Evolutionary conservation across 2,888 invertebrate genomes (phyloP).

Genomic region (Byasa hedistus): DNA sequence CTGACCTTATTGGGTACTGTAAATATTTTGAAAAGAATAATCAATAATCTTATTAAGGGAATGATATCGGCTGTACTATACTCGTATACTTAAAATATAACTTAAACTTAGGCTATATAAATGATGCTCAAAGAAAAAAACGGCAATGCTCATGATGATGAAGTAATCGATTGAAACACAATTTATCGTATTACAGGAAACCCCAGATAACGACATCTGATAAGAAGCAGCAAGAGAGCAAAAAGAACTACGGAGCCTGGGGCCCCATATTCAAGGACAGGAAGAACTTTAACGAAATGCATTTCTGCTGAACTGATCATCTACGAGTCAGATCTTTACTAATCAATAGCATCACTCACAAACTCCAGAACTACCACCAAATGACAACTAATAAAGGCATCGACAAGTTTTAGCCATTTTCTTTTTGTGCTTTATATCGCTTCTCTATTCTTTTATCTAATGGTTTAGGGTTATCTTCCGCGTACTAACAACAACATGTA

Average conservation of each 20-base stretch:
- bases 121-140: no score
- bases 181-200: slow-evolving; percentile 52
- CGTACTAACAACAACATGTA: slow-evolving; percentile 50
- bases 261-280: slow-evolving; percentile 87
- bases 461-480: slow-evolving; percentile 43
- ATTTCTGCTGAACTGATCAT: slow-evolving; percentile 73
- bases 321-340: slow-evolving; percentile 27
- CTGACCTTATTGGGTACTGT: no score
- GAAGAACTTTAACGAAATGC: slow-evolving; percentile 86
- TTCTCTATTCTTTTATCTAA: slow-evolving; percentile 37
- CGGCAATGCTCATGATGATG: no score
- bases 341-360: slow-evolving; percentile 43
- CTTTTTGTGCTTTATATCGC: slow-evolving; percentile 39
- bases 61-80: no score
- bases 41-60: no score
- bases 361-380: slow-evolving; percentile 27
- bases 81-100: no score
- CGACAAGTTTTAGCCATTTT: slow-evolving; percentile 24
- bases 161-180: no score
- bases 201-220: slow-evolving; percentile 37
- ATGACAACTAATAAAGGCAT: slow-evolving; percentile 33
- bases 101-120: no score
- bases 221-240: slow-evolving; percentile 58
- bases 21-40: no score
- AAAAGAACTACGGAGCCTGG: slow-evolving; percentile 83